These are phyloP conservation scores for Esox niger DNA, from an alignment of 2,113 vertebrate species.

Conservation along the genomic window DNA sequence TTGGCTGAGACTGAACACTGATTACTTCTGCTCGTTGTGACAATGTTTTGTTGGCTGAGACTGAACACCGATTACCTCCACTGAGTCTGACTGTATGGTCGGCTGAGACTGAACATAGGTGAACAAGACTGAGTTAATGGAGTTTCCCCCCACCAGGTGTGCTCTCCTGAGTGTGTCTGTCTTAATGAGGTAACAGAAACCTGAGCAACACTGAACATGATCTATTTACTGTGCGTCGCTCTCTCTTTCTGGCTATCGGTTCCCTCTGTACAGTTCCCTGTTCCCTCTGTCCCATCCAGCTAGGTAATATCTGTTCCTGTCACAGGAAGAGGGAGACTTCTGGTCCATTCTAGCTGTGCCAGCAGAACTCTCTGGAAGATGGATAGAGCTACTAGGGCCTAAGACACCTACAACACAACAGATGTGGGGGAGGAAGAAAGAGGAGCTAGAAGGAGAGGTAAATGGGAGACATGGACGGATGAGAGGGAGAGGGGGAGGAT, in stretches of 20 bases:
- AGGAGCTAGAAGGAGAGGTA: not conserved
- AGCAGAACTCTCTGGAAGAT: not conserved
- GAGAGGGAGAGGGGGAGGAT: not conserved
- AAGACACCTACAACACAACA: not conserved
- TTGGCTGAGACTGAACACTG: no score
- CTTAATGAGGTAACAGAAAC: not conserved
- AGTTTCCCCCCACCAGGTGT: not conserved
- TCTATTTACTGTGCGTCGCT: not conserved
- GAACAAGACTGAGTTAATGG: not conserved
- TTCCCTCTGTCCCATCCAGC: not conserved
- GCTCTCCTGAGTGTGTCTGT: not conserved
- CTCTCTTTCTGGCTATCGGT: not conserved
- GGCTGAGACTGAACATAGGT: no score
- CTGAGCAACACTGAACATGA: not conserved
- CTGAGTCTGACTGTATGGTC: no score
- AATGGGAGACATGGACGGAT: not conserved
- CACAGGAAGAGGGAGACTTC: conserved; percentile 2
- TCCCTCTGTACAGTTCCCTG: not conserved
- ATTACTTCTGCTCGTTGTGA: no score
- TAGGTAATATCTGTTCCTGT: conserved; percentile 8
- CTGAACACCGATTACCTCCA: no score
- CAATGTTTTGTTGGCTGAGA: no score
- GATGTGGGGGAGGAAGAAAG: not conserved
- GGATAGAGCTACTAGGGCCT: not conserved
- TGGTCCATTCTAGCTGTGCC: not conserved